phyloP scores from a whole-genome alignment of 2,888 invertebrate species.

The Brachylomia viminalis region DNA sequence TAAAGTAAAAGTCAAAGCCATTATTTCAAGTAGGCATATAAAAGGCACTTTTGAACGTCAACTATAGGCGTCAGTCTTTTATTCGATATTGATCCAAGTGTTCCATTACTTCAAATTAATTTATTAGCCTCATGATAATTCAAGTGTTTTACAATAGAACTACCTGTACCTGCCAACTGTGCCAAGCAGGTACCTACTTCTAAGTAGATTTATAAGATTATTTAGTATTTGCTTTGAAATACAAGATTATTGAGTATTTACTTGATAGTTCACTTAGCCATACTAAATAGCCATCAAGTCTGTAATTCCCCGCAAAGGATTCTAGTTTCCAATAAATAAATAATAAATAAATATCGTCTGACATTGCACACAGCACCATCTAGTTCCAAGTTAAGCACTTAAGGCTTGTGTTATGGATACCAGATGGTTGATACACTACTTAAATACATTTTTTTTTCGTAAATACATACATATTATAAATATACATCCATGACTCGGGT shows the following conservation, averaged over 20 bases:
- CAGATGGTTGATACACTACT: too few relatives aligned
- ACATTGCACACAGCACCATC: too few relatives aligned
- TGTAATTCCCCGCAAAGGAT: not conserved
- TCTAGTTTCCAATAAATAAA: not conserved
- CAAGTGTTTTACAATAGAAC: slow-evolving; percentile 40
- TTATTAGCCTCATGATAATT: slow-evolving; percentile 13
- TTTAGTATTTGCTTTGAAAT: not conserved
- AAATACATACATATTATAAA: too few relatives aligned
- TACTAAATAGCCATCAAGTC: too few relatives aligned
- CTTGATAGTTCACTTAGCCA: not conserved
- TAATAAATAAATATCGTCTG: too few relatives aligned
- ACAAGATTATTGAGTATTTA: slow-evolving; percentile 18
- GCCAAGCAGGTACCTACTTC: slow-evolving; percentile 26
- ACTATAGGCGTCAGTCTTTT: not conserved
- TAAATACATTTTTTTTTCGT: too few relatives aligned
- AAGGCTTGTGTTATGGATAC: too few relatives aligned
- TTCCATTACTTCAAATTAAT: not conserved
- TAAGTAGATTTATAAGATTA: slow-evolving; percentile 4
- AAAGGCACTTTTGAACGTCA: too few relatives aligned
- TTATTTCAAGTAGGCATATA: too few relatives aligned
- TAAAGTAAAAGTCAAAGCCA: too few relatives aligned
- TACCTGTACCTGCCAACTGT: slow-evolving; percentile 17
- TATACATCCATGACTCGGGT: too few relatives aligned
- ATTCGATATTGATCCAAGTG: not conserved
- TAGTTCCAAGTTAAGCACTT: too few relatives aligned